Evolutionary conservation across 2,888 invertebrate species (phyloP).

Genomic region (Pyrrhia umbra): DNA sequence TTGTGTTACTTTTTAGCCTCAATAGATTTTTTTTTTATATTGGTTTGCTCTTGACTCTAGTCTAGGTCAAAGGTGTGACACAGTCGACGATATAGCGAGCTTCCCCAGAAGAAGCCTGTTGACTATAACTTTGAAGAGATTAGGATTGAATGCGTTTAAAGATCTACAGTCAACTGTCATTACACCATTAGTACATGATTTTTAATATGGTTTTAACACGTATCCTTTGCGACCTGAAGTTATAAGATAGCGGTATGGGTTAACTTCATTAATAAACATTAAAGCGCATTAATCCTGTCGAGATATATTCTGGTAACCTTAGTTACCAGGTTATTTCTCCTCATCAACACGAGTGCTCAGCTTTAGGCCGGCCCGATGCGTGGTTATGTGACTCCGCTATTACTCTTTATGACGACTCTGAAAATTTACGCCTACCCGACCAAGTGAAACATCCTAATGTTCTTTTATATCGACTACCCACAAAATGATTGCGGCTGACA

Average conservation of each 20-base stretch:
- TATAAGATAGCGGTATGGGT: conserved; percentile 8
- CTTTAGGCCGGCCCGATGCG: conserved; percentile 63
- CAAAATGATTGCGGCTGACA: conserved; percentile 45
- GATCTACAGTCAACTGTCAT: background rate
- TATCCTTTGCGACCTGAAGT: background rate
- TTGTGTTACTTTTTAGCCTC: conserved; percentile 19
- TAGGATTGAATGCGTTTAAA: too few species aligned
- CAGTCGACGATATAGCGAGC: too few species aligned
- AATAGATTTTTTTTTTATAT: too few species aligned
- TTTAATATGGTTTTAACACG: background rate
- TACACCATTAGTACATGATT: background rate
- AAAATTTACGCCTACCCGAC: conserved; percentile 66
- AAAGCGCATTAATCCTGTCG: conserved; percentile 53
- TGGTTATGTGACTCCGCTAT: conserved; percentile 68
- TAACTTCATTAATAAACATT: conserved; percentile 26
- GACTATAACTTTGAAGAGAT: too few species aligned
- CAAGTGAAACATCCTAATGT: conserved; percentile 57
- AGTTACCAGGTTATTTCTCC: conserved; percentile 62
- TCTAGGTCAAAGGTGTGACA: too few species aligned
- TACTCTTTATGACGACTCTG: conserved; percentile 74
- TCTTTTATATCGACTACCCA: conserved; percentile 45
- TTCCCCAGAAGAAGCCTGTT: too few species aligned
- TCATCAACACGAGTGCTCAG: conserved; percentile 81
- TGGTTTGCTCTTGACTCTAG: too few species aligned
- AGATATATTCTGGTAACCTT: conserved; percentile 65